These are phyloP conservation scores for Pantherophis guttatus DNA, from an alignment of 2,113 vertebrate genomes.

Conservation along the genomic window DNA sequence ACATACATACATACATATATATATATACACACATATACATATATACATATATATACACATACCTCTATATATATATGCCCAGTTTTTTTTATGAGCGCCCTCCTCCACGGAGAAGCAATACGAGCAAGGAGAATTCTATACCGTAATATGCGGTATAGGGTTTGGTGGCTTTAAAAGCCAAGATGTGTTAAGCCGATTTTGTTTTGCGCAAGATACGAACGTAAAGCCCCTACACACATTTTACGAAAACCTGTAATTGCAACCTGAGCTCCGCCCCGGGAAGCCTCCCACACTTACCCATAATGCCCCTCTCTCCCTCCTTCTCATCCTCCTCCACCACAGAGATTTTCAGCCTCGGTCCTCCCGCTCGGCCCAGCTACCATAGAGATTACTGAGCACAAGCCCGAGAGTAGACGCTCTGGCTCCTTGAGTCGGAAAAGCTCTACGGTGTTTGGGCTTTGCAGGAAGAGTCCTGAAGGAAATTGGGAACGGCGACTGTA, in stretches of 20 bases:
- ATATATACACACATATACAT: too few relatives aligned
- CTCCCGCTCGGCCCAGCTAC: background rate
- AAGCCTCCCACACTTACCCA: background rate
- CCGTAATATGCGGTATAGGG: too few relatives aligned
- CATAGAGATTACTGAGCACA: background rate
- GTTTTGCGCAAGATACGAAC: background rate
- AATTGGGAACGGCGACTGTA: background rate
- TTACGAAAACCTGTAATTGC: background rate
- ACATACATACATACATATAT: too few relatives aligned
- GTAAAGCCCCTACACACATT: background rate
- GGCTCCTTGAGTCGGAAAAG: background rate
- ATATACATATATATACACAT: too few relatives aligned
- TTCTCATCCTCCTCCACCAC: too few relatives aligned
- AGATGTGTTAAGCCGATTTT: background rate
- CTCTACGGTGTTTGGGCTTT: background rate
- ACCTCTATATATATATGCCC: background rate
- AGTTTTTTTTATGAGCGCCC: background rate
- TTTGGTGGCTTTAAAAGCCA: background rate
- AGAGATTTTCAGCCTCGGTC: background rate
- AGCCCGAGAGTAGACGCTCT: background rate
- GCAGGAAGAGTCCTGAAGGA: background rate
- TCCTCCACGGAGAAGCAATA: background rate
- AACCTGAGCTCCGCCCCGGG: background rate
- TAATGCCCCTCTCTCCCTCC: background rate
- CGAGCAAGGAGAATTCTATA: background rate